Percentiles rank a stretch among this genome's conserved stretches.
phyloP scores from a whole-genome alignment of 2,888 invertebrate genomes.

The Parthenolecanium corni region DNA sequence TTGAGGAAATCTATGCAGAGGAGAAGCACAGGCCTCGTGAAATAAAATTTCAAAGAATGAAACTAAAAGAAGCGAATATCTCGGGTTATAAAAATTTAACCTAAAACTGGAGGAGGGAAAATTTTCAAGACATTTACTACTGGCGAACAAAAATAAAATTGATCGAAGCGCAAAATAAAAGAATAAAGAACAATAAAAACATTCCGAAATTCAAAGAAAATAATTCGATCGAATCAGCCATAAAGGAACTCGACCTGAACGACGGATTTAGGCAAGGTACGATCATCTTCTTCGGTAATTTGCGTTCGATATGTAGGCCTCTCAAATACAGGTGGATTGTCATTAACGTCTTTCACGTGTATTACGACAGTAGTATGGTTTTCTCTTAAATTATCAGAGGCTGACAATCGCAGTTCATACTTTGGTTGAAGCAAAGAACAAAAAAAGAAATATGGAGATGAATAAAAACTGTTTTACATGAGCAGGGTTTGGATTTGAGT shows the following conservation, averaged over 20 bases:
- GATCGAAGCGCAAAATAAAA: conserved; percentile 26
- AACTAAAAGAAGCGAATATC: background rate
- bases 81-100: background rate
- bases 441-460: too few species aligned
- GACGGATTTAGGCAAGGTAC: conserved; percentile 85
- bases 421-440: conserved; percentile 37
- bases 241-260: conserved; percentile 52
- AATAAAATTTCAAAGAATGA: background rate
- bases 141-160: conserved; percentile 10
- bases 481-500: too few species aligned
- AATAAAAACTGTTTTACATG: too few species aligned
- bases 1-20: background rate
- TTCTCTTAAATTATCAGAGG: conserved; percentile 92
- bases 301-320: conserved; percentile 87
- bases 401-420: conserved; percentile 89
- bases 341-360: conserved; percentile 94
- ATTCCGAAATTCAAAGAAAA: conserved; percentile 21
- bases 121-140: background rate
- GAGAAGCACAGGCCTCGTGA: background rate
- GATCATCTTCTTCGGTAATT: conserved; percentile 91
- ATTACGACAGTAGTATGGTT: conserved; percentile 95
- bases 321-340: conserved; percentile 95
- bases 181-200: conserved; percentile 29
- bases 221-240: conserved; percentile 4
- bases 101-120: background rate